Evolutionary conservation across 2,797 vertebrate species (phyloP).

Genomic region (Acanthiza pusilla): DNA sequence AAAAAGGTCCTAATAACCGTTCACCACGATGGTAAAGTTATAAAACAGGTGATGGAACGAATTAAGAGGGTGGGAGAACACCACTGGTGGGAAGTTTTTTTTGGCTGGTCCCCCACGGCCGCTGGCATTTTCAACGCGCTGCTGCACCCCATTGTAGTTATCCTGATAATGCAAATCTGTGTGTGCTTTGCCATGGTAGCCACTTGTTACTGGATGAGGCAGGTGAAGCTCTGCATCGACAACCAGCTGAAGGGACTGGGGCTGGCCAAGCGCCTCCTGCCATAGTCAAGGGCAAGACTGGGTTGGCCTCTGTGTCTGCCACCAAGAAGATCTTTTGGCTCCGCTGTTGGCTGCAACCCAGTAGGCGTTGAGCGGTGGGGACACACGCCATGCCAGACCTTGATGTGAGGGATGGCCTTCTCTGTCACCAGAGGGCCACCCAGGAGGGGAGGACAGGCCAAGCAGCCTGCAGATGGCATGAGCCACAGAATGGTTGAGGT

Average conservation of each 20-base stretch:
- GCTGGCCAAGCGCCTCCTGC: constrained; percentile 22
- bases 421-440: constrained; percentile 5
- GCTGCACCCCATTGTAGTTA: constrained; percentile 36
- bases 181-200: constrained; percentile 42
- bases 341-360: constrained; percentile 68
- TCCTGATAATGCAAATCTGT: constrained; percentile 28
- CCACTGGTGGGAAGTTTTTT: constrained; percentile 60
- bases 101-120: constrained; percentile 54
- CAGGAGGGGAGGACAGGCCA: not conserved
- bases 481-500: constrained; percentile 22
- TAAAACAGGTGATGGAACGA: constrained; percentile 50
- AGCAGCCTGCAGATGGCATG: not conserved
- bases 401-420: constrained; percentile 8
- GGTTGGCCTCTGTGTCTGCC: constrained; percentile 67
- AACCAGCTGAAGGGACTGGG: not conserved
- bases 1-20: constrained; percentile 56
- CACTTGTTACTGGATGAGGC: constrained; percentile 44
- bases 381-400: constrained; percentile 62
- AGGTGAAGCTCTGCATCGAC: constrained; percentile 14
- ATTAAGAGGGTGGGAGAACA: constrained; percentile 53
- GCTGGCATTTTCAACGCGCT: constrained; percentile 11
- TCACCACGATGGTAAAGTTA: constrained; percentile 35
- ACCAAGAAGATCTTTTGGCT: constrained; percentile 58
- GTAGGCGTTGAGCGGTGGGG: constrained; percentile 63
- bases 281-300: constrained; percentile 67